Base-by-base conservation (phyloP, 2,888 invertebrate genomes). In the Brachypalpus laphriformis region DNA sequence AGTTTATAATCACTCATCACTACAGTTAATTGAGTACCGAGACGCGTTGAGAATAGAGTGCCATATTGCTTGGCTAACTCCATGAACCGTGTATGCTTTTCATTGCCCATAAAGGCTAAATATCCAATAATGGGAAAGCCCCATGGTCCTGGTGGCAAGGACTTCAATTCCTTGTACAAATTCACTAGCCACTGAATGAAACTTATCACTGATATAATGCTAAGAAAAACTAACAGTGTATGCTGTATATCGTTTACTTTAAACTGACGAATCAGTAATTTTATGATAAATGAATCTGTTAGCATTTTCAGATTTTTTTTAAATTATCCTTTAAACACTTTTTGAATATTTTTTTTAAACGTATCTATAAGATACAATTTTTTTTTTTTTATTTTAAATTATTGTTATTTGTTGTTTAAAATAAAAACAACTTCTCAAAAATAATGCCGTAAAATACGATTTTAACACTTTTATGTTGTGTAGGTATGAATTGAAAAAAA, bases 101-200 rank as follows among this genome's bases (percentile, higher is more conserved):
- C 93, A 88, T 94, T 94, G 88, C 95, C 96, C 89, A 98, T 93
- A 91, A 96, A 97, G 2, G 96, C 96, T 87, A 98, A 92, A 90
- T 96, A 97, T 82, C 98, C 98, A 74, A 97, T 93, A 66, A 97
- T 93, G 18, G 98, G 98, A 3, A 96, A 93, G 1, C 97, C 97
- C 96, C 96, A 96, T 2, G 98, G 98, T 2, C 98, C 98, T 0
- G 98, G 98, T 0, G 98, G 98, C 87, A 97, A 92, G 87, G 93
- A 89, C 56, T 89, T 89, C n/a, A 90, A 82, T 83, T 92, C 88
- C 87, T 90, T 85, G 89, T 91, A 89, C 87, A 90, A 68, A 72
- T 90, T 89, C 34, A 91, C 57, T 68, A 91, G 88, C 91, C 91
- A 91, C 87, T 92, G 92, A 70, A 92, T 47, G 88, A 90, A 90